These are phyloP conservation scores for Amphimallon solstitiale DNA, from an alignment of 2,888 invertebrate genomes.

Conservation along the genomic window DNA sequence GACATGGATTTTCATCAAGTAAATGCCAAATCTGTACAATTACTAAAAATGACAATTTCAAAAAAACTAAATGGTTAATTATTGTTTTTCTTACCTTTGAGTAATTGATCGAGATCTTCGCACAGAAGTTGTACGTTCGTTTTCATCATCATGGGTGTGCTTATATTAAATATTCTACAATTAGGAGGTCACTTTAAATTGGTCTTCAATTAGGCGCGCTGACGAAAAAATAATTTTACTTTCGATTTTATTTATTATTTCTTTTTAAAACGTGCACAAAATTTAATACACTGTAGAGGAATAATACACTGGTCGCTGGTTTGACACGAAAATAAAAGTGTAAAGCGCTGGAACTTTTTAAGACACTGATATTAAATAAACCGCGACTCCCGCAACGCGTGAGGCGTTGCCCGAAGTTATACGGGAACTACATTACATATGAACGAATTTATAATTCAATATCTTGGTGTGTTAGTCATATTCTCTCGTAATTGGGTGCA, in stretches of 20 bases:
- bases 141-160: conserved; percentile 15
- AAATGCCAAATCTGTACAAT: no score
- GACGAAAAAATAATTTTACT: not conserved
- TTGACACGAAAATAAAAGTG: not conserved
- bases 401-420: conserved; percentile 28
- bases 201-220: conserved; percentile 23
- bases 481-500: conserved; percentile 8
- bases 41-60: no score
- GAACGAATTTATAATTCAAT: conserved; percentile 26
- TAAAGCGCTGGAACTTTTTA: not conserved
- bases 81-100: conserved; percentile 15
- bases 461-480: conserved; percentile 23
- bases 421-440: conserved; percentile 8
- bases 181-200: conserved; percentile 29
- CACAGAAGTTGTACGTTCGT: conserved; percentile 24
- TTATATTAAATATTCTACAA: conserved; percentile 2
- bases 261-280: not conserved
- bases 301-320: no score
- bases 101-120: conserved; percentile 23
- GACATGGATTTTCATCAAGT: no score
- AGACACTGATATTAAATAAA: not conserved
- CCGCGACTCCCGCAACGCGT: conserved; percentile 19
- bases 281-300: not conserved
- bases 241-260: not conserved
- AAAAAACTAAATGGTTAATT: not conserved